phyloP scores from a whole-genome alignment of 2,113 vertebrate genomes.

The Myiozetetes cayanensis region DNA sequence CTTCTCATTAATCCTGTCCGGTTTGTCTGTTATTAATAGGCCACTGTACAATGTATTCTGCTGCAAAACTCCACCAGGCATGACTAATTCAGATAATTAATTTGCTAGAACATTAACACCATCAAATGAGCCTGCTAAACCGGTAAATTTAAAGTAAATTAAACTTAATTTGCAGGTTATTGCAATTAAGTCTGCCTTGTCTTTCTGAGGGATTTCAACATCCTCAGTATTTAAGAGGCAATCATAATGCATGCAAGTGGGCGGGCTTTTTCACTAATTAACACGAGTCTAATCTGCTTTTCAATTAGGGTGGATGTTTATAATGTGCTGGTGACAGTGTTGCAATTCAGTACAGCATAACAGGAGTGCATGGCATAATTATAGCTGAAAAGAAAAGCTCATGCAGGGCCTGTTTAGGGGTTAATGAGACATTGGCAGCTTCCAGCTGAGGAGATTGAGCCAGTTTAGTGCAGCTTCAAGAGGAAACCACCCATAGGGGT shows the following conservation, averaged over 20 bases:
- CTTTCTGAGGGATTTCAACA: constrained; percentile 90
- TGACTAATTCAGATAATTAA: constrained; percentile 99
- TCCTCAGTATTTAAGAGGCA: constrained; percentile 87
- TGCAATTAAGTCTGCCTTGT: constrained; percentile 95
- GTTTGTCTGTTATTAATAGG: constrained; percentile 98
- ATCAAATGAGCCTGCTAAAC: constrained; percentile 96
- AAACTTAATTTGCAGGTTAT: constrained; percentile 92
- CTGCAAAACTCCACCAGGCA: constrained; percentile 93
- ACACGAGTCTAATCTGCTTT: constrained; percentile 87
- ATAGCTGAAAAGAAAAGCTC: constrained; percentile 88
- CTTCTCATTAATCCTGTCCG: constrained; percentile 91
- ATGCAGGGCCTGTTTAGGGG: constrained; percentile 99
- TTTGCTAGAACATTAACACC: constrained; percentile 98
- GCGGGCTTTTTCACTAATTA: constrained; percentile 87
- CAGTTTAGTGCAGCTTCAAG: constrained; percentile 93
- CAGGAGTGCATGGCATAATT: constrained; percentile 85
- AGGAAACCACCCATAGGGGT: constrained; percentile 98
- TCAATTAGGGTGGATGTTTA: constrained; percentile 90
- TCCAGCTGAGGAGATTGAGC: constrained; percentile 89
- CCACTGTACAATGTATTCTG: constrained; percentile 81
- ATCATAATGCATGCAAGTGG: constrained; percentile 90
- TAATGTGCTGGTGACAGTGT: constrained; percentile 84
- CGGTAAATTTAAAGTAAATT: constrained; percentile 95
- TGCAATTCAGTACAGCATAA: constrained; percentile 81
- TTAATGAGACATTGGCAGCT: constrained; percentile 99